These are phyloP conservation scores for Grantiella picta DNA, from an alignment of 2,113 vertebrate species.

Conservation along the genomic window DNA sequence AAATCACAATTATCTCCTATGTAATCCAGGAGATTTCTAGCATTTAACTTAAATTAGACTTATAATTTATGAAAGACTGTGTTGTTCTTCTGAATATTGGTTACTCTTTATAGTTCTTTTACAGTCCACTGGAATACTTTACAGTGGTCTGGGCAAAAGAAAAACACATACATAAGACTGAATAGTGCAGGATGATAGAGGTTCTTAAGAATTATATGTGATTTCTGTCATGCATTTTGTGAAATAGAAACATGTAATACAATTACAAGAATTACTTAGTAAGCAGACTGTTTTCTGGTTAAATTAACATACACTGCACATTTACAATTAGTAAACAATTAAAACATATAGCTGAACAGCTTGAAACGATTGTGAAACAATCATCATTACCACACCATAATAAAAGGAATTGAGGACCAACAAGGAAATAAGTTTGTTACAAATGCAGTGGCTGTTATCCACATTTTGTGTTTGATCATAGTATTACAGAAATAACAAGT, in stretches of 20 bases:
- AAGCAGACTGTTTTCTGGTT: slow-evolving; percentile 28
- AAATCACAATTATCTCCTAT: neutral
- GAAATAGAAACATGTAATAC: slow-evolving; percentile 13
- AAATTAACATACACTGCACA: slow-evolving; percentile 37
- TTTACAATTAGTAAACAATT: slow-evolving; percentile 26
- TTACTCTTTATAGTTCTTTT: neutral
- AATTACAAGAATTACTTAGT: slow-evolving; percentile 26
- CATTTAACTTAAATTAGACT: neutral
- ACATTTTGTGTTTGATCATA: neutral
- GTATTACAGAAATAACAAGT: neutral
- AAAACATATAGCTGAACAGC: slow-evolving; percentile 33
- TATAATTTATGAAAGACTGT: neutral
- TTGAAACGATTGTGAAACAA: neutral
- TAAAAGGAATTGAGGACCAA: slow-evolving; percentile 9
- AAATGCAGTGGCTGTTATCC: neutral
- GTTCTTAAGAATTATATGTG: neutral
- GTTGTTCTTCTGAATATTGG: neutral
- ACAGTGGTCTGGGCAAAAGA: neutral
- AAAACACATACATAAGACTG: neutral
- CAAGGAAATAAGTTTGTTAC: slow-evolving; percentile 3
- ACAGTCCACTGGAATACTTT: neutral
- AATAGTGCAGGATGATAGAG: neutral
- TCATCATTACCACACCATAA: slow-evolving; percentile 4
- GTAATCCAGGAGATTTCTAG: neutral
- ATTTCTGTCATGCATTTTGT: slow-evolving; percentile 4